Conservation (phyloP, 2,888 invertebrate genomes). For the Aspidiotus destructor region DNA sequence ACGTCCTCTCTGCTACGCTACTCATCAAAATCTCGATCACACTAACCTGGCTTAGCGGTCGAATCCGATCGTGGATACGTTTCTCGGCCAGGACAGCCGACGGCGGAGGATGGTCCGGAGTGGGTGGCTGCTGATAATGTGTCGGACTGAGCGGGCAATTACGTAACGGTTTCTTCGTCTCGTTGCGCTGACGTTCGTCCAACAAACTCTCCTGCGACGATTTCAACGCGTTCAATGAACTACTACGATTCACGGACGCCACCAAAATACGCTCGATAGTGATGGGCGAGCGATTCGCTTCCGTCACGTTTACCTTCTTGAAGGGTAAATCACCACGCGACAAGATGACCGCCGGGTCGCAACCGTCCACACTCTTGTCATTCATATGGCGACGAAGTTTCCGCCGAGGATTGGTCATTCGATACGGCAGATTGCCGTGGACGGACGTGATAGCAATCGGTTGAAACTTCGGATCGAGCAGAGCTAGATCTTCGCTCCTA, state of each 20-base stretch:
- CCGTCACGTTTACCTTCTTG: constrained; percentile 35
- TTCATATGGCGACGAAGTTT: constrained; percentile 53
- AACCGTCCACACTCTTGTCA: constrained; percentile 52
- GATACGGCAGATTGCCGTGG: constrained; percentile 61
- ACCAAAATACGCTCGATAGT: constrained; percentile 35
- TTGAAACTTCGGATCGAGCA: constrained; percentile 45
- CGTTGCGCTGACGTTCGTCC: constrained; percentile 43
- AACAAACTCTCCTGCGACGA: constrained; percentile 51
- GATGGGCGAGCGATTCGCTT: constrained; percentile 31
- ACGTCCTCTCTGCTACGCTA: too few species aligned
- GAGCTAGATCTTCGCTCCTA: constrained; percentile 39
- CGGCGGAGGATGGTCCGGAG: constrained; percentile 89
- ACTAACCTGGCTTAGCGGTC: constrained; percentile 80
- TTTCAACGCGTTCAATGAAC: constrained; percentile 13
- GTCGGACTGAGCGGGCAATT: constrained; percentile 72
- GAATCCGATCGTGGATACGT: constrained; percentile 79
- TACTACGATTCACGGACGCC: constrained; percentile 30
- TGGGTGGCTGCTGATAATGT: constrained; percentile 82
- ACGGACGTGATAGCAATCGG: constrained; percentile 64
- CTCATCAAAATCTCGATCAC: too few species aligned
- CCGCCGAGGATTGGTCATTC: constrained; percentile 61
- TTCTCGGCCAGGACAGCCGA: constrained; percentile 79
- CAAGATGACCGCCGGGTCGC: constrained; percentile 44
- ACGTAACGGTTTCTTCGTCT: constrained; percentile 41
- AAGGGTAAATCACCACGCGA: constrained; percentile 39